A percentile compares a stretch with the other conserved stretches of the same genome.
phyloP scores from a whole-genome alignment of 2,113 vertebrate genomes.

The Australoheros scitulus region DNA sequence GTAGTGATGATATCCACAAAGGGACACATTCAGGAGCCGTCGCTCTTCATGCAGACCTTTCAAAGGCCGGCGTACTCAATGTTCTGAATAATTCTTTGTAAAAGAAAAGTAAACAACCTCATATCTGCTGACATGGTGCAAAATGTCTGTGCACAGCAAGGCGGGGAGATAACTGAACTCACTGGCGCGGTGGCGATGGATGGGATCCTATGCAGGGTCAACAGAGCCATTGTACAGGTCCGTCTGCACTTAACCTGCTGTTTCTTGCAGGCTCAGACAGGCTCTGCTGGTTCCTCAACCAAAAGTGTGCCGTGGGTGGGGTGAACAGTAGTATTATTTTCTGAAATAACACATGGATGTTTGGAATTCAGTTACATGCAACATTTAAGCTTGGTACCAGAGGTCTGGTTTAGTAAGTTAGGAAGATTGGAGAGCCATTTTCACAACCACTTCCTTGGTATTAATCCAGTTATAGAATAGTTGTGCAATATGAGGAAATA shows the following conservation, averaged over 20 bases:
- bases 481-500: neutral
- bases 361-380: neutral
- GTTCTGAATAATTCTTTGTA: neutral
- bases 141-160: neutral
- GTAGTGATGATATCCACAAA: neutral
- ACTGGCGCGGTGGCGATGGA: constrained; percentile 74
- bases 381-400: neutral
- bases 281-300: constrained; percentile 52
- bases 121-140: neutral
- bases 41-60: neutral
- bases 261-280: constrained; percentile 55
- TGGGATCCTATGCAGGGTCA: constrained; percentile 84
- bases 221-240: constrained; percentile 82
- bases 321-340: neutral
- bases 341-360: constrained; percentile 51
- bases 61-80: neutral
- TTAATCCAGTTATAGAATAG: neutral
- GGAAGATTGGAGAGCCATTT: neutral
- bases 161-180: constrained; percentile 18
- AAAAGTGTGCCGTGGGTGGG: constrained; percentile 1
- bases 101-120: neutral
- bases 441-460: neutral
- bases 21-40: neutral
- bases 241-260: constrained; percentile 22
- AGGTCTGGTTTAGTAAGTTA: neutral